Evolutionary conservation across 2,797 vertebrate genomes (phyloP).

Genomic region (Pseudochromis fuscus): DNA sequence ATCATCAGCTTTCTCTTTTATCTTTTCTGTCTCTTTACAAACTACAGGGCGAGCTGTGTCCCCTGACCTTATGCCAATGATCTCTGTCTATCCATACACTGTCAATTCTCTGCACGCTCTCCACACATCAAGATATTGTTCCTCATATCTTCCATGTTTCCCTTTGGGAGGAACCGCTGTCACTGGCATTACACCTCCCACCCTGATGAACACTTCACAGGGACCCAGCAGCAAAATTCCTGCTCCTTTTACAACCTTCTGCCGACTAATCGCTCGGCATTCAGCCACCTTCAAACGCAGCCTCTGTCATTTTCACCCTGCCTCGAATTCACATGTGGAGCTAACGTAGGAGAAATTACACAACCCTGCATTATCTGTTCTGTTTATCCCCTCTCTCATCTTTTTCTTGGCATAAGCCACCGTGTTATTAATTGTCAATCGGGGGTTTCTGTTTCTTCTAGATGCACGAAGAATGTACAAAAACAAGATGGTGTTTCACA

Average conservation of each 20-base stretch:
- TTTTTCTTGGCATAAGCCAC: constrained; percentile 60
- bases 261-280: constrained; percentile 69
- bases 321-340: constrained; percentile 8
- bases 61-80: neutral
- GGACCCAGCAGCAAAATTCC: constrained; percentile 80
- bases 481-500: constrained; percentile 73
- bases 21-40: constrained; percentile 54
- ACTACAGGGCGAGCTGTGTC: constrained; percentile 1
- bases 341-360: constrained; percentile 31
- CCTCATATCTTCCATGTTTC: constrained; percentile 33
- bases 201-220: constrained; percentile 73
- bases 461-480: constrained; percentile 53
- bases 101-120: constrained; percentile 7
- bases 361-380: constrained; percentile 35
- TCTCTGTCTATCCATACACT: neutral
- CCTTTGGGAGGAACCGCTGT: constrained; percentile 42
- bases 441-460: constrained; percentile 45
- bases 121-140: constrained; percentile 7
- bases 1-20: constrained; percentile 49
- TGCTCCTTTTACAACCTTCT: constrained; percentile 79
- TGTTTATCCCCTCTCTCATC: constrained; percentile 29
- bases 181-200: constrained; percentile 71
- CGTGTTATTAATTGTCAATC: constrained; percentile 72
- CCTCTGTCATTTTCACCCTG: constrained; percentile 60
- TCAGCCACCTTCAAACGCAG: constrained; percentile 70